These are phyloP conservation scores for Ptychodera flava DNA, from an alignment of 35 echinoderm and acorn worm genomes.

Conservation along the genomic window DNA sequence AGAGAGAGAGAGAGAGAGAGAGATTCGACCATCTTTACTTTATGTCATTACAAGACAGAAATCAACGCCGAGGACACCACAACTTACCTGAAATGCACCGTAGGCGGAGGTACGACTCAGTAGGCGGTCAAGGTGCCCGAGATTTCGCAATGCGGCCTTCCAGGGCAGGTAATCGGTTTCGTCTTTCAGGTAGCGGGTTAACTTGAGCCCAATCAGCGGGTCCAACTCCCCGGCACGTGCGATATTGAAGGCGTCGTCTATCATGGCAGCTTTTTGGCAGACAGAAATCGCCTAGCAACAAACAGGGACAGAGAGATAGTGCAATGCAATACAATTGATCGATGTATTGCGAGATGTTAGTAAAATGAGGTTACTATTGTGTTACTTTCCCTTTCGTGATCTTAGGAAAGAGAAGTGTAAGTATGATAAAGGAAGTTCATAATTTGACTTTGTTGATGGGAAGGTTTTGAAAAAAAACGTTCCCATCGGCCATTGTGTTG, in stretches of 20 bases:
- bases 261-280: constrained; percentile 57
- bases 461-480: too few relatives aligned
- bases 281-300: constrained; percentile 63
- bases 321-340: too few relatives aligned
- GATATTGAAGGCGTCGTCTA: constrained; percentile 86
- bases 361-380: too few relatives aligned
- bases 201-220: constrained; percentile 52
- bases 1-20: too few relatives aligned
- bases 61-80: background rate
- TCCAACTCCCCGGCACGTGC: constrained; percentile 52
- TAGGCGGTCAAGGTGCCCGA: constrained; percentile 77
- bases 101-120: constrained; percentile 81
- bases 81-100: constrained; percentile 80
- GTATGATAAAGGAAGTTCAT: too few relatives aligned
- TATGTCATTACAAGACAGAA: too few relatives aligned
- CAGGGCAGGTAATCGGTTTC: constrained; percentile 83
- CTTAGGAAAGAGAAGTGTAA: too few relatives aligned
- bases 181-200: constrained; percentile 60
- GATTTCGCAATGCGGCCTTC: constrained; percentile 60
- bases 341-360: too few relatives aligned
- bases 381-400: too few relatives aligned
- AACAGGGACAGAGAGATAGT: constrained; percentile 21
- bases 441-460: too few relatives aligned
- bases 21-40: too few relatives aligned
- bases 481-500: too few relatives aligned